Base-by-base conservation (phyloP, 2,888 invertebrate genomes). In the Coenonympha glycerion region DNA sequence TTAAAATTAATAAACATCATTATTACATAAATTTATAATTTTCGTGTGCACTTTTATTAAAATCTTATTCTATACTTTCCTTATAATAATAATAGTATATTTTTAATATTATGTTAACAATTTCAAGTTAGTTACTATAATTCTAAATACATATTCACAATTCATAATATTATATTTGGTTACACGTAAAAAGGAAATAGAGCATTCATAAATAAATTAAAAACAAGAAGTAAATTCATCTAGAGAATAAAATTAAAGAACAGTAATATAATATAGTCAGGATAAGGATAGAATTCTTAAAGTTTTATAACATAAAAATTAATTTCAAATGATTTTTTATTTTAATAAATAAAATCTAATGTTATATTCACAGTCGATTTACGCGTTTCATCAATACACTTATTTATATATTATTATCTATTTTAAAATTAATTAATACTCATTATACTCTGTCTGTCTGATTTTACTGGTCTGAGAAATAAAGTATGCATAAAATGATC, bases 231-330 rank as follows among this genome's bases (percentile, higher is more conserved):
- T 37, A 52, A 47, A 30, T 45, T 30, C 31, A 39, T 24, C 18
- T 3, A 45, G 45, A 45, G 21, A 53, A 40, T 8, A 41, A 53
- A n/a, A n/a, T n/a, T n/a, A 41, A 21, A 46, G 49, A 36, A 46
- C 11, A 53, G 45, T 36, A 36, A 30, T 18, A 37, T 30, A 34
- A 22, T 54, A 54, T 36, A 51, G 6, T 30, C 18, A 41, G 9
- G n/a, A 1, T 33, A 8, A 26, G 26, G 33, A 33, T 34, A 45
- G 34, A 24, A 24, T 39, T 22, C 2, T 3, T 3, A 21, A 18
- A 37, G 22, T 5, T 22, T 15, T 8, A 22, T 37, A 21, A 37
- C 6, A 24, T 24, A 4, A 4, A n/a, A 8, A 8, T 22, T 24
- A 13, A 13, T 13, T n/a, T 6, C 6, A 6, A 19, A 11, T 11